Evolutionary conservation across 2,888 invertebrate species (phyloP).

Genomic region (Pterostichus niger): DNA sequence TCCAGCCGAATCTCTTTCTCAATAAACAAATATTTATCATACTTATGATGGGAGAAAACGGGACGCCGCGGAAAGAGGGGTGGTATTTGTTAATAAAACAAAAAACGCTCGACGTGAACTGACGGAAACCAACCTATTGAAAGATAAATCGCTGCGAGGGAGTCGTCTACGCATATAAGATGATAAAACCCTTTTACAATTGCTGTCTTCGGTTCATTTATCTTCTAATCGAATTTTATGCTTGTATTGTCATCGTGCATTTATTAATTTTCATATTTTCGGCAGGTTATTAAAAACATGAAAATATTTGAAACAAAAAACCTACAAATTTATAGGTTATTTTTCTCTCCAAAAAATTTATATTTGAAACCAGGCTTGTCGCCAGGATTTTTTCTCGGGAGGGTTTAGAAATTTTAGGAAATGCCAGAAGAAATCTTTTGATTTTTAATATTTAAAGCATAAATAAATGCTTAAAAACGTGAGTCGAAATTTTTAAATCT

Average conservation of each 20-base stretch:
- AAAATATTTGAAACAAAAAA: no score
- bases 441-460: no score
- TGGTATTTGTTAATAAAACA: conserved; percentile 45
- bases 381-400: no score
- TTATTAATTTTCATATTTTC: no score
- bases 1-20: conserved; percentile 54
- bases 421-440: no score
- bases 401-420: no score
- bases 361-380: no score
- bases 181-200: conserved; percentile 25
- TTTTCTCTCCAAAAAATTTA: no score
- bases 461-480: no score
- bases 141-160: conserved; percentile 38
- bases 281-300: no score
- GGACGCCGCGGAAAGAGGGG: not conserved
- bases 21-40: conserved; percentile 65
- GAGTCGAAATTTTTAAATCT: no score
- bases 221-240: conserved; percentile 17
- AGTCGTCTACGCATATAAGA: not conserved
- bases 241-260: not conserved
- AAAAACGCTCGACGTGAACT: conserved; percentile 27
- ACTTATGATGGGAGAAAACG: conserved; percentile 36
- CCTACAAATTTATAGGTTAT: no score
- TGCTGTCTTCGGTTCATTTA: conserved; percentile 5
- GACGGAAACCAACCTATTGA: conserved; percentile 43